These are phyloP conservation scores for Anoplopoma fimbria DNA, from an alignment of 2,113 vertebrate species.

Conservation along the genomic window DNA sequence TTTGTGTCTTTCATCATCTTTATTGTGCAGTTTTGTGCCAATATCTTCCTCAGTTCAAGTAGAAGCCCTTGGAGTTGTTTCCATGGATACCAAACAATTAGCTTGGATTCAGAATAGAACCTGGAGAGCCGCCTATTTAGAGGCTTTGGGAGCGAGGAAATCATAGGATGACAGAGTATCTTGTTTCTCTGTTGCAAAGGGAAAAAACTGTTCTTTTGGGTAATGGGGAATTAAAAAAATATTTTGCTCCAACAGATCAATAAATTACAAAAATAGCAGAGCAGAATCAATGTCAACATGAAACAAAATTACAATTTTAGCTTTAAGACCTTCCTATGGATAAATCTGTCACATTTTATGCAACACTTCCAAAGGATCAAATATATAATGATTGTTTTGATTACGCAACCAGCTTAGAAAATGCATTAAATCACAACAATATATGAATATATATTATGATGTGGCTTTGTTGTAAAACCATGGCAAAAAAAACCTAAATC, in stretches of 20 bases:
- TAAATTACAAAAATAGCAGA: slow-evolving; percentile 53
- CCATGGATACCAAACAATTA: slow-evolving; percentile 88
- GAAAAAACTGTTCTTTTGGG: slow-evolving; percentile 39
- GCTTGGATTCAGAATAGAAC: slow-evolving; percentile 81
- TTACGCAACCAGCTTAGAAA: neutral
- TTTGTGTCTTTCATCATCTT: slow-evolving; percentile 47
- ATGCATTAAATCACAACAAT: neutral
- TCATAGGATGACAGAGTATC: slow-evolving; percentile 68
- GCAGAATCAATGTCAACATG: slow-evolving; percentile 18
- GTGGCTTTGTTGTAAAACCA: neutral
- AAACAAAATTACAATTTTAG: slow-evolving; percentile 8
- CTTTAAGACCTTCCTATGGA: neutral
- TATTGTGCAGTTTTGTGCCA: slow-evolving; percentile 59
- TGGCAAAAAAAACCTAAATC: neutral
- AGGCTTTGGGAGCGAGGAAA: slow-evolving; percentile 73
- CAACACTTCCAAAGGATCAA: neutral
- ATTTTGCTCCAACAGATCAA: slow-evolving; percentile 27
- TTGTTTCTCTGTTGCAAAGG: slow-evolving; percentile 59
- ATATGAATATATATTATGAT: neutral
- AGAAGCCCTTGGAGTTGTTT: slow-evolving; percentile 80
- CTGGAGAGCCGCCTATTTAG: slow-evolving; percentile 79
- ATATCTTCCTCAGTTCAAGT: slow-evolving; percentile 76
- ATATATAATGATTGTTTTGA: neutral
- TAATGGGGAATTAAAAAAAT: slow-evolving; percentile 45
- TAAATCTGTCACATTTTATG: neutral